Percentiles rank a stretch among this genome's conserved stretches.
Evolutionary conservation across 2,113 vertebrate genomes (phyloP).

Genomic region (Falcunculus frontatus): DNA sequence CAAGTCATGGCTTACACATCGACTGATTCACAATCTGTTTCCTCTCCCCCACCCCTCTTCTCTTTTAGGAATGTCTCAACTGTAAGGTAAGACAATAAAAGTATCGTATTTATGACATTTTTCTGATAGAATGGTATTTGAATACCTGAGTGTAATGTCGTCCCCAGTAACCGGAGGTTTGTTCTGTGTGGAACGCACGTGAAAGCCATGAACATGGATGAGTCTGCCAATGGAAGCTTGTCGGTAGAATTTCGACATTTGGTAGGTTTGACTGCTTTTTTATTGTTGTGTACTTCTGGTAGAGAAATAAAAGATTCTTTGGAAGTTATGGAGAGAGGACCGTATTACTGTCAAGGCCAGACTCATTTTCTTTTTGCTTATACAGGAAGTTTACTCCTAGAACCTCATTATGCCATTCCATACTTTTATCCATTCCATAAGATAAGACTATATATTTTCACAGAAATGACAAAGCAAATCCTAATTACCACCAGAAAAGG

Average conservation of each 20-base stretch:
- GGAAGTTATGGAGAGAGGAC: neutral
- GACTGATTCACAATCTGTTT: neutral
- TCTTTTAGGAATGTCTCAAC: conserved; percentile 88
- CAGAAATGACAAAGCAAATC: neutral
- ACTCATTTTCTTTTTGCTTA: neutral
- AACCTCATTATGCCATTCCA: neutral
- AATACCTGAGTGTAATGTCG: conserved; percentile 2
- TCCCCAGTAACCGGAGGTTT: conserved; percentile 87
- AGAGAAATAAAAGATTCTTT: neutral
- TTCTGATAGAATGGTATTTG: neutral
- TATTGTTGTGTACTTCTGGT: neutral
- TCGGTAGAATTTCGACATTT: conserved; percentile 94
- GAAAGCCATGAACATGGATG: conserved; percentile 96
- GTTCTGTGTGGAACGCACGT: conserved; percentile 91
- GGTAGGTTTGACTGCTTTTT: conserved; percentile 69
- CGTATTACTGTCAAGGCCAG: neutral
- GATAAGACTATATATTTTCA: neutral
- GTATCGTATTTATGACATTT: neutral
- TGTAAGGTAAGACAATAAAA: conserved; percentile 82
- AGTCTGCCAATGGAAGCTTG: conserved; percentile 89
- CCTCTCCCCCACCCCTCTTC: conserved; percentile 20
- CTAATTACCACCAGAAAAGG: neutral
- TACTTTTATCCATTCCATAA: neutral
- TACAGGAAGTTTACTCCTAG: neutral
- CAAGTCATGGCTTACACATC: neutral